These are phyloP conservation scores for Erebia epiphron DNA, from an alignment of 2,888 invertebrate genomes.

Conservation along the genomic window DNA sequence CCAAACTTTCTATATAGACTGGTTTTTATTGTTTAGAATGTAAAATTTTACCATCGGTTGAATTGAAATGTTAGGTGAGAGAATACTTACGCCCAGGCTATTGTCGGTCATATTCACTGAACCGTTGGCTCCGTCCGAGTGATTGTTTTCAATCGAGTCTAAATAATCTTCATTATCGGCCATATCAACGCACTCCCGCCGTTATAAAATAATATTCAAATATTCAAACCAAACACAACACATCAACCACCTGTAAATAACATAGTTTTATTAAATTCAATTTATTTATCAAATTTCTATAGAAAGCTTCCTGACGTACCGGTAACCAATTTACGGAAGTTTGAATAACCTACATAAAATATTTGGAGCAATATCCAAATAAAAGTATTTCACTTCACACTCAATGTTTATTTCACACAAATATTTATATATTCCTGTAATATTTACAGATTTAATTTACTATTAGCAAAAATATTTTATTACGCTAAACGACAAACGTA, in stretches of 20 bases:
- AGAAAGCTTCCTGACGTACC: slow-evolving; percentile 69
- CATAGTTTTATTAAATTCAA: slow-evolving; percentile 32
- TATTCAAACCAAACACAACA: slow-evolving; percentile 49
- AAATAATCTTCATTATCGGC: slow-evolving; percentile 81
- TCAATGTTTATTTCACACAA: slow-evolving; percentile 49
- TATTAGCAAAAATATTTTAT: slow-evolving; percentile 44
- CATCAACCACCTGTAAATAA: slow-evolving; percentile 55
- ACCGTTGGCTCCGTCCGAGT: slow-evolving; percentile 85
- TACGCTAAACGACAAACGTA: slow-evolving; percentile 56
- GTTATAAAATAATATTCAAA: slow-evolving; percentile 34
- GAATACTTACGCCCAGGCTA: slow-evolving; percentile 71
- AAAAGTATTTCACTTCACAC: slow-evolving; percentile 47
- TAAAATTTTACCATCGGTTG: not conserved
- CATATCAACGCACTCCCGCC: slow-evolving; percentile 62
- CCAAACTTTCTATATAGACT: not conserved
- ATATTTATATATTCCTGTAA: slow-evolving; percentile 54
- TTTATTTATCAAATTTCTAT: slow-evolving; percentile 48
- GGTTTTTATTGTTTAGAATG: not conserved
- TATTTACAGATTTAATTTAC: slow-evolving; percentile 67
- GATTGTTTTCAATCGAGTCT: slow-evolving; percentile 79
- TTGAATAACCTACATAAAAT: slow-evolving; percentile 69
- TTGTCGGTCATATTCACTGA: slow-evolving; percentile 79
- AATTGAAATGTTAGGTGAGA: not conserved
- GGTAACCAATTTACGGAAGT: slow-evolving; percentile 75
- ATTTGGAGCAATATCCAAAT: slow-evolving; percentile 52